These are phyloP conservation scores for Poeciliopsis infans DNA, from an alignment of 2,797 vertebrate species.

Conservation along the genomic window DNA sequence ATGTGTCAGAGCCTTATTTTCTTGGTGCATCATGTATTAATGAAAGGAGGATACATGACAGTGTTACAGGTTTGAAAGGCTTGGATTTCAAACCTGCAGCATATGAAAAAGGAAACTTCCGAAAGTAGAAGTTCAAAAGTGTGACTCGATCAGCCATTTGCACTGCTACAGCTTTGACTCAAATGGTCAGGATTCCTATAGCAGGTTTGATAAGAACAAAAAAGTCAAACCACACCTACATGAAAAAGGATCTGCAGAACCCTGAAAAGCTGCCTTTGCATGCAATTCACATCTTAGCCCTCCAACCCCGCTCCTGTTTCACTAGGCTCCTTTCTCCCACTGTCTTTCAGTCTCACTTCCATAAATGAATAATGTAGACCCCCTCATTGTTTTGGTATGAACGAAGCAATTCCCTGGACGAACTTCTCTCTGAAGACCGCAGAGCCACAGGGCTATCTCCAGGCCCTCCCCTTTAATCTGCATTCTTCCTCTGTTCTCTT, in stretches of 20 bases:
- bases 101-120: slow-evolving; percentile 8
- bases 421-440: slow-evolving; percentile 50
- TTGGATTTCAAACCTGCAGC: neutral
- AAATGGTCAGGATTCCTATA: neutral
- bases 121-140: slow-evolving; percentile 49
- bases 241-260: neutral
- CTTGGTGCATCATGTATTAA: neutral
- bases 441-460: slow-evolving; percentile 67
- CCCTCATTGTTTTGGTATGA: slow-evolving; percentile 62
- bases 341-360: slow-evolving; percentile 23
- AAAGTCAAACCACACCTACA: neutral
- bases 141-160: slow-evolving; percentile 53
- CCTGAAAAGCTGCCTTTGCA: slow-evolving; percentile 16
- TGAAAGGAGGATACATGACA: neutral
- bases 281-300: slow-evolving; percentile 16
- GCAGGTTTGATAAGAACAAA: slow-evolving; percentile 9
- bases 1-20: neutral
- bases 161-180: slow-evolving; percentile 62
- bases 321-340: slow-evolving; percentile 14
- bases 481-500: slow-evolving; percentile 66
- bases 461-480: slow-evolving; percentile 63
- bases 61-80: neutral
- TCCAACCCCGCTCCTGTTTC: slow-evolving; percentile 15
- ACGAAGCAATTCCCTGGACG: slow-evolving; percentile 57
- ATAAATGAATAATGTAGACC: slow-evolving; percentile 66